A percentile compares a stretch with the other conserved stretches of the same genome.
phyloP scores from a whole-genome alignment of 2,797 vertebrate species.

The Linurgus olivaceus region DNA sequence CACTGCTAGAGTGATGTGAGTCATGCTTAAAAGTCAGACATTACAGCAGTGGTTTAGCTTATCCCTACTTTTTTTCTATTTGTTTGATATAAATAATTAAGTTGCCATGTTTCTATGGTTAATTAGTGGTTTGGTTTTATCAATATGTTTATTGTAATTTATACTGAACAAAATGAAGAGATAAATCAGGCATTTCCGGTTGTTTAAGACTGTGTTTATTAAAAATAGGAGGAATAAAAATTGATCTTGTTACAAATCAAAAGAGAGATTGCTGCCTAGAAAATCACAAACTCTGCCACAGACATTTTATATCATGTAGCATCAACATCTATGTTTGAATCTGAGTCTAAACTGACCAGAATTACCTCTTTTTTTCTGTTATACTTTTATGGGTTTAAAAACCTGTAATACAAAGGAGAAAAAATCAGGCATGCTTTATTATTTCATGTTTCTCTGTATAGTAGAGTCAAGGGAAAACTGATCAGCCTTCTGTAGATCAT shows the following conservation, averaged over 20 bases:
- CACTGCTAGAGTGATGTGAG: neutral
- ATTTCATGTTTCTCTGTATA: neutral
- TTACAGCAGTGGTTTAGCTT: neutral
- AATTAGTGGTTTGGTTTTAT: conserved; percentile 22
- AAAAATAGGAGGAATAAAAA: neutral
- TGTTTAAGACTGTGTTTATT: neutral
- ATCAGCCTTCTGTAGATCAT: neutral
- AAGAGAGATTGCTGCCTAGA: neutral
- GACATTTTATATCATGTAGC: neutral
- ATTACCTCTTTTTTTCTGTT: neutral
- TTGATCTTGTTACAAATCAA: neutral
- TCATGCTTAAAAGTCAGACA: neutral
- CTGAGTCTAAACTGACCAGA: neutral
- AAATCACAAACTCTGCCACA: neutral
- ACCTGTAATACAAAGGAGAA: neutral
- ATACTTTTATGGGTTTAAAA: neutral
- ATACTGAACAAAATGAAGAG: neutral
- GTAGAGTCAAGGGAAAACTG: neutral
- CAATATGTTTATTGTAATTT: conserved; percentile 7
- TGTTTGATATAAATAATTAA: neutral
- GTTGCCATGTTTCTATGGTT: neutral
- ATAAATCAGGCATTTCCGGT: neutral
- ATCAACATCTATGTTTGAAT: neutral
- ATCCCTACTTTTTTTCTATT: neutral
- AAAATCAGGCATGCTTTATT: neutral